These are phyloP conservation scores for Tribolium madens DNA, from an alignment of 1,140 invertebrate genomes.

Conservation along the genomic window DNA sequence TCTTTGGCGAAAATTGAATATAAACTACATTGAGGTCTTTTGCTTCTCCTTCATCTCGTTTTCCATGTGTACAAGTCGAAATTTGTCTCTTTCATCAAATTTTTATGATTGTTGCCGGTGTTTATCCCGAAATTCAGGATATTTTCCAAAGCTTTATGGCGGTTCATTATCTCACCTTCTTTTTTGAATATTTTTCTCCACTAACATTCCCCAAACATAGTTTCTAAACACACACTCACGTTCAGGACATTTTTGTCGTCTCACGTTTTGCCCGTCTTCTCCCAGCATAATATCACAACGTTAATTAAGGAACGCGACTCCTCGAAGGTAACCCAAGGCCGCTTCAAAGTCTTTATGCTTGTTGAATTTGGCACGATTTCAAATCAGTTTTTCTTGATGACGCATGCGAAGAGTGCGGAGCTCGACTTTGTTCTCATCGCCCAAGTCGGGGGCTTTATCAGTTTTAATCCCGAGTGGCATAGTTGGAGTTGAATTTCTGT, in stretches of 20 bases:
- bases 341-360: neutral
- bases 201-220: neutral
- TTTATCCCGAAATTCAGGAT: neutral
- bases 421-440: conserved; percentile 20
- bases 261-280: neutral
- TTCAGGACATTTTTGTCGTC: conserved; percentile 8
- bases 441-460: conserved; percentile 16
- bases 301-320: conserved; percentile 15
- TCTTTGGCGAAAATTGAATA: neutral
- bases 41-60: neutral
- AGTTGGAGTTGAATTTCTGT: conserved; percentile 38
- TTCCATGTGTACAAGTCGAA: neutral
- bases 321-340: neutral
- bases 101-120: neutral
- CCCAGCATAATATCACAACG: neutral
- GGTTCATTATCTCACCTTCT: conserved; percentile 5
- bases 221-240: conserved; percentile 12
- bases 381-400: neutral
- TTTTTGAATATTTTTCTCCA: conserved; percentile 12
- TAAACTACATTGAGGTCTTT: neutral
- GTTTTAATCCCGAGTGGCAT: conserved; percentile 37
- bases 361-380: neutral
- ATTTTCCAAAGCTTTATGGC: neutral
- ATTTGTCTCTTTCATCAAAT: neutral
- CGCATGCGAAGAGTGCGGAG: conserved; percentile 2